Evolutionary conservation across 1,140 invertebrate species (phyloP), one percentile per base, ranked within the genome.

Genomic region (Tetragnatha versicolor): DNA sequence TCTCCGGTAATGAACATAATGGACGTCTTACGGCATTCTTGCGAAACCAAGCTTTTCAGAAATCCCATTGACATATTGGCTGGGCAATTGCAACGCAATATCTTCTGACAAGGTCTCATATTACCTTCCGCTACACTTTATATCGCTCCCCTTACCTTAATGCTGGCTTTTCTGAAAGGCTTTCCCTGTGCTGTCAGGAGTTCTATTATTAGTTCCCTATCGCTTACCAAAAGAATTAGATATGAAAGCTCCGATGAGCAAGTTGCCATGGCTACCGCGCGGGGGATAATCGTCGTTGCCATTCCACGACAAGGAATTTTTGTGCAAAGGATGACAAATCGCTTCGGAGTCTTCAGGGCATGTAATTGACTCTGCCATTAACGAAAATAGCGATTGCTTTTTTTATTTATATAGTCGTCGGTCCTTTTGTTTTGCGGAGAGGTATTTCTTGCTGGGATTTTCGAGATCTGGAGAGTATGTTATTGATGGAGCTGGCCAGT

Each of bases 291-390:
- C 58, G 55, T 25, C 53, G 58, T 60, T 75, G 72, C 72, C 51
- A 72, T 22, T 42, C 35, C 60, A 25, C 31, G 53, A 37, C 22
- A 35, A 75, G 33, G 58, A 63, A 75, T 63, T 63, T 63, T 22
- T 60, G 39, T 35, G 42, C 72, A 49, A 49, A 75, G 72, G 72
- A 75, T 75, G 72, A 75, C 72, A 63, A 75, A 75, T 75, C 72
- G 72, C 39, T 35, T 39, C 58, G 72, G 63, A 75, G 72, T 75
- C 72, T 63, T 75, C 51, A 63, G 58, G 72, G 72, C 72, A 49
- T 75, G 72, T 75, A 75, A 75, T 75, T 75, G 72, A 75, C 72
- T 75, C 55, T n/a, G 53, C 72, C 72, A 75, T 75, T 60, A 75
- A 51, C 72, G 58, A 75, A 63, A 75, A 75, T 75, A 49, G 72